Base-by-base conservation (phyloP, 1,140 invertebrate species). In the Brachionus angularis region DNA sequence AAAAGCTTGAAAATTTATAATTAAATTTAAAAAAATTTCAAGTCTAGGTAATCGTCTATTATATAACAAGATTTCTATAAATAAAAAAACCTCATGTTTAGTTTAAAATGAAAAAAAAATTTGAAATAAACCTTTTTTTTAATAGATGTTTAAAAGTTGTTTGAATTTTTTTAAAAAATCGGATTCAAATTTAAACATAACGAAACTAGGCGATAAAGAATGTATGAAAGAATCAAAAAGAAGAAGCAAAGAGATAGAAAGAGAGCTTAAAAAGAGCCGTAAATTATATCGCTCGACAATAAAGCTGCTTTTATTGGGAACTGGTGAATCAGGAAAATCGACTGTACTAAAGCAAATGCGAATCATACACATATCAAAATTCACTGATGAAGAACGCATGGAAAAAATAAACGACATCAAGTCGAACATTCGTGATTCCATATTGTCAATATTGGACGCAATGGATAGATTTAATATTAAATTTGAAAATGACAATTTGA, bases 261-360 rank as follows among this genome's bases (percentile, higher is more conserved):
- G 47, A 21, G 44, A 67, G 25, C 42, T 67, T 7, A 46, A 25
- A 46, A 67, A 67, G 47, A 67, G 27, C 5, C 27, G 29, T 10
- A 67, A 16, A 23, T 34, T n/a, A n/a, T 42, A 10, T 16, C 10
- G 39, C 10, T 42, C 42, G 29, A 67, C 25, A 7, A 50, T 67
- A 14, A 67, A 67, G 18, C 12, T 67, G 8, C 42, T 67, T 31
- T 16, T 67, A n/a, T 27, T 67, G 18, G 79, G 79, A 12, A 80
- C 79, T 84, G 75, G 84, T 80, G 77, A 86, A 84, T 97, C 93
- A 46, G 96, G 96, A 75, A 98, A 99, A 85, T 96, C 93, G 77
- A 99, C 96, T 74, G 98, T 99, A 82, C 95, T 99, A 76, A 99
- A 99, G 85, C 96, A 99, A 85, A 99, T 99, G 96, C 88, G 94